Evolutionary conservation across 2,797 vertebrate genomes (phyloP).

Genomic region (Pyrrhura leucotis): DNA sequence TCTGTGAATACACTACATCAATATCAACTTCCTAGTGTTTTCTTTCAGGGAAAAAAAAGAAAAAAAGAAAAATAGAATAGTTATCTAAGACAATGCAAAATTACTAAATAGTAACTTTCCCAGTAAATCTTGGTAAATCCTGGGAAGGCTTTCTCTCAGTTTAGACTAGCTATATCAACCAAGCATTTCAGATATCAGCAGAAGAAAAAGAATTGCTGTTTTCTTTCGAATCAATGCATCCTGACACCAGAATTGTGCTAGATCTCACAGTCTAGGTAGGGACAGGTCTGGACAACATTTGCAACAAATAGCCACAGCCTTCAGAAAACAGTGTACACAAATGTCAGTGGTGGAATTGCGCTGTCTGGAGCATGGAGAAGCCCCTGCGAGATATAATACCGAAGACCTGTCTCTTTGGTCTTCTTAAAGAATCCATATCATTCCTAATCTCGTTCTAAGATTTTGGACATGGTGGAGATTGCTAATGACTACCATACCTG

Average conservation of each 20-base stretch:
- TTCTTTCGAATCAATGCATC: neutral
- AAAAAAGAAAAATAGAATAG: neutral
- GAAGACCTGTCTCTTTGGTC: neutral
- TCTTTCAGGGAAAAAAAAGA: neutral
- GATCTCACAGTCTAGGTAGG: neutral
- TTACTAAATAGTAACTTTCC: neutral
- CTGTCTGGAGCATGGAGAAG: neutral
- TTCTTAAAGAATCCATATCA: neutral
- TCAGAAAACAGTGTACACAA: neutral
- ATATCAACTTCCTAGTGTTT: neutral
- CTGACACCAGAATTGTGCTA: neutral
- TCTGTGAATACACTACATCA: neutral
- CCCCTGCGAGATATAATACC: neutral
- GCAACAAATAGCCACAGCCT: neutral
- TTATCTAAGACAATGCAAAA: neutral
- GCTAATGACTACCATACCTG: neutral
- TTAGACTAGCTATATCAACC: neutral
- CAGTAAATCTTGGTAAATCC: neutral
- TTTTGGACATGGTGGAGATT: neutral
- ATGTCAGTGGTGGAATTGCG: neutral
- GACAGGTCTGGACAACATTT: neutral
- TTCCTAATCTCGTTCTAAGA: neutral
- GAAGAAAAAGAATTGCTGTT: neutral
- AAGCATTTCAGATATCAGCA: neutral
- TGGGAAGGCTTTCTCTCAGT: neutral